Base-by-base conservation (phyloP, 2,888 invertebrate species). In the Altica lythri region DNA sequence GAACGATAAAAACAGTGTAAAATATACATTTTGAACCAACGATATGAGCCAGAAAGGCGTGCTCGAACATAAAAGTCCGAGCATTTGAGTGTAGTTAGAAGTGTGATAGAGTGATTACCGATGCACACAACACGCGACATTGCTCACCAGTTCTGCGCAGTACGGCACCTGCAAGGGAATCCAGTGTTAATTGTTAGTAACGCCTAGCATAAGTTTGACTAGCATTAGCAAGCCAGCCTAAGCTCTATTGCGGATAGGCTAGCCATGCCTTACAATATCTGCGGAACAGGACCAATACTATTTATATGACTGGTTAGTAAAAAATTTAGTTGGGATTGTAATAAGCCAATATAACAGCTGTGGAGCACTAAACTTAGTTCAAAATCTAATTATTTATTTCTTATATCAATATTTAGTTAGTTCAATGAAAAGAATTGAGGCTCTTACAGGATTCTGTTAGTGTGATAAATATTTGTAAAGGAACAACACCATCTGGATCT, bases 91-190 rank as follows among this genome's bases (percentile, higher is more conserved):
- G 74, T 75, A 76, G 74, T 74, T 74, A 86, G 84, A 86, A 57
- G 61, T 61, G 86, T 87, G 86, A 85, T 83, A 63, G 63, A 59
- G 86, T 87, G 87, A 87, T 82, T 90, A 90, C 90, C 90, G 90
- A 90, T 89, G 90, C 89, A 90, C 89, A 90, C 89, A 90, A 89
- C 89, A 89, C 89, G 90, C 90, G 87, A 86, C 86, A 90, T 90
- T 90, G 90, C 90, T 90, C 90, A 90, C 90, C 89, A 89, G 86
- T 86, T 89, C 89, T 85, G 89, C 90, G 86, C 90, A 90, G 88
- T 88, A 89, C 85, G 89, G 90, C 86, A 90, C 90, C 90, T 90
- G 89, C 81, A 78, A 78, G 77, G 78, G 78, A 79, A 79, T 75
- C 74, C 69, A 78, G 75, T 78, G 78, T 79, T 79, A 79, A 75